Percentiles rank a stretch among this genome's conserved stretches.
Conservation (phyloP, 2,113 vertebrate species). For the Neopipo cinnamomea region DNA sequence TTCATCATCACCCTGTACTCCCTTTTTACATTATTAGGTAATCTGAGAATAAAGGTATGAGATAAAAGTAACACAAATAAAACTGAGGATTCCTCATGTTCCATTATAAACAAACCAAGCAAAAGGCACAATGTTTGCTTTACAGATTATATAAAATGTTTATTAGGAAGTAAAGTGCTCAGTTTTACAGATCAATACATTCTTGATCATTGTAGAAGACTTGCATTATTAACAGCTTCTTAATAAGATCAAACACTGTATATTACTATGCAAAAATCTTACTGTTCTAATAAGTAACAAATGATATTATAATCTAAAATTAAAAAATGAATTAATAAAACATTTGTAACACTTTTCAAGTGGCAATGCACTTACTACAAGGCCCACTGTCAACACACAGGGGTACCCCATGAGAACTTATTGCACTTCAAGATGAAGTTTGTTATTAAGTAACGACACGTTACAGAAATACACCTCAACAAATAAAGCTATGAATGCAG, state of each 20-base stretch:
- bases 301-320: not conserved
- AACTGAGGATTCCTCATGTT: not conserved
- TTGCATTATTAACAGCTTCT: slow-evolving; percentile 45
- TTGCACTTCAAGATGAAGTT: slow-evolving; percentile 98
- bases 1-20: not conserved
- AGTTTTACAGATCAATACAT: slow-evolving; percentile 62
- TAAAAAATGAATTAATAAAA: not conserved
- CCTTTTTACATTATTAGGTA: not conserved
- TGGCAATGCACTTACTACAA: slow-evolving; percentile 58
- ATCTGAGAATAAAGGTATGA: not conserved
- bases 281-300: not conserved
- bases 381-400: slow-evolving; percentile 67
- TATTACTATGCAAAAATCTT: not conserved
- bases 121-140: not conserved
- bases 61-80: not conserved
- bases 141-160: slow-evolving; percentile 41
- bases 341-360: slow-evolving; percentile 42
- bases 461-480: slow-evolving; percentile 43
- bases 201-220: slow-evolving; percentile 23
- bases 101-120: not conserved
- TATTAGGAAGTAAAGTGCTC: slow-evolving; percentile 75
- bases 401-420: slow-evolving; percentile 84
- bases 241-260: not conserved
- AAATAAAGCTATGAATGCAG: not conserved
- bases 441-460: slow-evolving; percentile 80